phyloP scores from a whole-genome alignment of 1,140 invertebrate genomes.

The Atopsyche davidsoni region DNA sequence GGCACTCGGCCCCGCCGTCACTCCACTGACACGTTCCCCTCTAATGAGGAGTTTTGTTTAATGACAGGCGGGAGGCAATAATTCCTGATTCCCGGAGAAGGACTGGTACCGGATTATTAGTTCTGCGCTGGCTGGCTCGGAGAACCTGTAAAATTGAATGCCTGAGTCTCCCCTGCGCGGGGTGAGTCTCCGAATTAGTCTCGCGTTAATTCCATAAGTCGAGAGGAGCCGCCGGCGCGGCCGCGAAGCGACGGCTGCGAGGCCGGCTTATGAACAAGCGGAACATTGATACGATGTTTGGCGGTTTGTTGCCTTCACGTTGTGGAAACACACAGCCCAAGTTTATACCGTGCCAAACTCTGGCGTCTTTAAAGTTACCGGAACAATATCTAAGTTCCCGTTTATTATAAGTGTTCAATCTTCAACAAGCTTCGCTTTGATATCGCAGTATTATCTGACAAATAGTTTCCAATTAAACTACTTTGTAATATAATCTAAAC shows the following conservation, averaged over 20 bases:
- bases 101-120: slow-evolving; percentile 18
- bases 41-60: slow-evolving; percentile 24
- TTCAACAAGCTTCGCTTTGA: too few species aligned
- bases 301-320: slow-evolving; percentile 12
- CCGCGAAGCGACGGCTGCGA: slow-evolving; percentile 6
- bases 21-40: background rate
- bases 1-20: background rate
- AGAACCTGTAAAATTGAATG: slow-evolving; percentile 30
- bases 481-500: too few species aligned
- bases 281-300: slow-evolving; percentile 11
- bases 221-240: slow-evolving; percentile 18
- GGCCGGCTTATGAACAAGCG: slow-evolving; percentile 22
- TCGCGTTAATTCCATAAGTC: slow-evolving; percentile 29
- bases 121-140: slow-evolving; percentile 20
- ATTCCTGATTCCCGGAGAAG: background rate
- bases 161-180: background rate
- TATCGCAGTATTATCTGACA: too few species aligned
- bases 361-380: too few species aligned
- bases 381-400: too few species aligned
- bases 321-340: too few species aligned
- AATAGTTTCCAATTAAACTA: too few species aligned
- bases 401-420: too few species aligned
- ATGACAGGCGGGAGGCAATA: slow-evolving; percentile 14
- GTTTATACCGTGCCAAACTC: too few species aligned
- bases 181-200: slow-evolving; percentile 25